These are phyloP conservation scores for Papilio polyxenes DNA, from an alignment of 1,140 invertebrate genomes.

Conservation along the genomic window DNA sequence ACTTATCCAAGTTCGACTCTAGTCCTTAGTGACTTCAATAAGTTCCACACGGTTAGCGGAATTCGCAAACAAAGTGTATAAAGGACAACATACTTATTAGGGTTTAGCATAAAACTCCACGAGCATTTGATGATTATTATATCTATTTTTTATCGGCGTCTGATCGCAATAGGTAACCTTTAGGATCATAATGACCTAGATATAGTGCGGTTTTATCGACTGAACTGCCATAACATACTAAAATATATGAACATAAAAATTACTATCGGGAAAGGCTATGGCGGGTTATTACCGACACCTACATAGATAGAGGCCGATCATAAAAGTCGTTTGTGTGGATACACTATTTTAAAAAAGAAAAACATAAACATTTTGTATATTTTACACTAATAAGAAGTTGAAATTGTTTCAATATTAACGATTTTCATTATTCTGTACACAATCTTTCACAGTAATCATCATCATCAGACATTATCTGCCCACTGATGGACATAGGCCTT, in stretches of 20 bases:
- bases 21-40: neutral
- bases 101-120: neutral
- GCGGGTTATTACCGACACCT: slow-evolving; percentile 27
- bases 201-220: slow-evolving; percentile 26
- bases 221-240: slow-evolving; percentile 18
- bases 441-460: too few relatives aligned
- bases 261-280: slow-evolving; percentile 31
- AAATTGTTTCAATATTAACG: neutral
- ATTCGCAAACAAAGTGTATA: neutral
- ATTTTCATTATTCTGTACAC: neutral
- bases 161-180: slow-evolving; percentile 23
- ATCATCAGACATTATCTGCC: too few relatives aligned
- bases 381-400: neutral
- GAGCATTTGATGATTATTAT: slow-evolving; percentile 18
- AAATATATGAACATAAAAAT: slow-evolving; percentile 34
- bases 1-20: neutral
- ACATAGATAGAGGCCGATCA: slow-evolving; percentile 6
- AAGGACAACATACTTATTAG: neutral
- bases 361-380: too few relatives aligned
- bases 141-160: slow-evolving; percentile 1
- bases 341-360: neutral
- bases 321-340: slow-evolving; percentile 2
- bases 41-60: neutral
- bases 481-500: too few relatives aligned
- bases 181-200: slow-evolving; percentile 17